These are phyloP conservation scores for Aphrophora alni DNA, from an alignment of 2,888 invertebrate species.

Conservation along the genomic window DNA sequence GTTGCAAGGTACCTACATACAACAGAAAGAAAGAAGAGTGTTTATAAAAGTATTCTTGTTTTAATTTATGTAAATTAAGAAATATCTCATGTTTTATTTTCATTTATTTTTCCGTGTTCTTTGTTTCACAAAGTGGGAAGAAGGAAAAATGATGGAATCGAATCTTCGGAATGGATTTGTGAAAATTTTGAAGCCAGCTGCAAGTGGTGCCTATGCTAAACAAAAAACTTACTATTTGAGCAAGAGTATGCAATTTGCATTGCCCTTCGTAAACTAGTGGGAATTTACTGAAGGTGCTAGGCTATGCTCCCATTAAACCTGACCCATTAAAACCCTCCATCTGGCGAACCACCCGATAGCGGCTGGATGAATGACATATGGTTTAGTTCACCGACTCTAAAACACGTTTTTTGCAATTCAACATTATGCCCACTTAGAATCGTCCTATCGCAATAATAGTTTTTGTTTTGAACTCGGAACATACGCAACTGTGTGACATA, in stretches of 20 bases:
- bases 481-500: no score
- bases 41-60: neutral
- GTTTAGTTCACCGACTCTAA: no score
- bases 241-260: conserved; percentile 38
- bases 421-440: no score
- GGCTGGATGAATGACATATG: no score
- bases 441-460: no score
- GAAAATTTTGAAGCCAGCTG: conserved; percentile 37
- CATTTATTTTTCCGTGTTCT: conserved; percentile 28
- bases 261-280: conserved; percentile 33
- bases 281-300: no score
- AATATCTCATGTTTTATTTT: conserved; percentile 10
- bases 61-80: no score
- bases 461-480: no score
- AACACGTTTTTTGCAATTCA: no score
- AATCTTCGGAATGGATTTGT: conserved; percentile 42
- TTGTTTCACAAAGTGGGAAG: conserved; percentile 40
- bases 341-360: no score
- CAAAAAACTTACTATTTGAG: conserved; percentile 40
- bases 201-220: conserved; percentile 34
- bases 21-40: neutral
- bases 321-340: no score
- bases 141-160: conserved; percentile 48
- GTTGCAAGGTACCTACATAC: conserved; percentile 15
- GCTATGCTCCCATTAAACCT: no score